Conservation (phyloP, 2,888 invertebrate species). For the Caenorhabditis sp. region DNA sequence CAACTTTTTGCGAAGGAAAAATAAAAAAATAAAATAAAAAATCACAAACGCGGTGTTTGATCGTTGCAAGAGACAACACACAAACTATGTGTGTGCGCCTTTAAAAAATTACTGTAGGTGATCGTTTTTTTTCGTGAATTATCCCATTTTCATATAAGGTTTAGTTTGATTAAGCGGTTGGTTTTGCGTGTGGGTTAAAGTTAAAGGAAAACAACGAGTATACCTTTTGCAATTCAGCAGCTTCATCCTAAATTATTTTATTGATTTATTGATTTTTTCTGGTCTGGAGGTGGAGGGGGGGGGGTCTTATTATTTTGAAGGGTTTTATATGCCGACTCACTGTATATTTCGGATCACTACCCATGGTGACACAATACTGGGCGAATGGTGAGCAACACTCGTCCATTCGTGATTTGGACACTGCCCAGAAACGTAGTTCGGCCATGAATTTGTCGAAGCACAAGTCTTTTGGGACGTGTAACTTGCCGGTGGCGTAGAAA, state of each 20-base stretch:
- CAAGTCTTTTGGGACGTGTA: conserved; percentile 70
- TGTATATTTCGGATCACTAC: conserved; percentile 37
- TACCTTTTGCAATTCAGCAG: conserved; percentile 15
- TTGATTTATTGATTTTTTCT: not conserved
- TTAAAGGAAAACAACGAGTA: not conserved
- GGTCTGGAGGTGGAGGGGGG: too few species aligned
- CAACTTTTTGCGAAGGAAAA: not conserved
- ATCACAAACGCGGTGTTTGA: too few species aligned
- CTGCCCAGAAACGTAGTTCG: conserved; percentile 70
- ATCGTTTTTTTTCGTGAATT: conserved; percentile 20
- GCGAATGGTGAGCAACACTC: conserved; percentile 70
- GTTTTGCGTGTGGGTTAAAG: not conserved
- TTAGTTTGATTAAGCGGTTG: too few species aligned
- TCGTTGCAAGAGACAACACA: too few species aligned
- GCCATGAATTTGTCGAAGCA: conserved; percentile 71
- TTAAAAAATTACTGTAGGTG: too few species aligned
- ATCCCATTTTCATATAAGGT: conserved; percentile 2
- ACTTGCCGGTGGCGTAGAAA: conserved; percentile 69
- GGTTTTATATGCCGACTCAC: too few species aligned
- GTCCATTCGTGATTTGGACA: conserved; percentile 68
- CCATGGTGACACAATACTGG: conserved; percentile 60
- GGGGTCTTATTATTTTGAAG: too few species aligned
- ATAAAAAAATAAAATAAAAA: not conserved
- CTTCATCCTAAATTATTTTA: conserved; percentile 30
- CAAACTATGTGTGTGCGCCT: too few species aligned